Conservation (phyloP, 1,140 invertebrate genomes). For the Formica exsecta region DNA sequence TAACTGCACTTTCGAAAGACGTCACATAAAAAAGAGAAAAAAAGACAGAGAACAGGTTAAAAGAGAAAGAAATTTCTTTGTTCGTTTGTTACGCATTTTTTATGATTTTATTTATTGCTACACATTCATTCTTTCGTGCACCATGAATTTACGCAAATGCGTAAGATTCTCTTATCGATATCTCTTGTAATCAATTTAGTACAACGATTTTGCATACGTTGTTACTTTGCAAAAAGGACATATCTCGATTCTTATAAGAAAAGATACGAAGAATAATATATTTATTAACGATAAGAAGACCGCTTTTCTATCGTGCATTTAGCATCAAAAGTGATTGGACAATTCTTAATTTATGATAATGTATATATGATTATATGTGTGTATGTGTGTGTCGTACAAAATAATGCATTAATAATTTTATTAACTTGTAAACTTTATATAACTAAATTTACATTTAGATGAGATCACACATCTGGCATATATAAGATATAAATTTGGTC, state of each 20-base stretch:
- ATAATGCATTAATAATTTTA: background rate
- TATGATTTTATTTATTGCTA: slow-evolving; percentile 12
- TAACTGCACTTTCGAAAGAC: background rate
- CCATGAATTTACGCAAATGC: background rate
- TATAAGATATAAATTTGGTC: background rate
- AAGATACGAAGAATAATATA: slow-evolving; percentile 8
- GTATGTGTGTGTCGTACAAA: background rate
- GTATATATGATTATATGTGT: no score
- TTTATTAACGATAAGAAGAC: background rate
- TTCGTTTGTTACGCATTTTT: background rate
- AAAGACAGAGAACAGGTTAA: background rate
- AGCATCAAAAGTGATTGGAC: background rate
- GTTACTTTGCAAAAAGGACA: background rate
- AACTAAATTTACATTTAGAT: background rate
- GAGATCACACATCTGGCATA: background rate
- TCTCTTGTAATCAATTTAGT: background rate
- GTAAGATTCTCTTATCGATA: slow-evolving; percentile 34
- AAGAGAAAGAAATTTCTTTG: background rate
- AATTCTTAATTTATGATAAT: slow-evolving; percentile 26
- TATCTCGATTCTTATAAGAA: slow-evolving; percentile 26
- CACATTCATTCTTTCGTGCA: background rate
- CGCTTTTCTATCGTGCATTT: background rate
- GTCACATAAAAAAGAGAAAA: background rate
- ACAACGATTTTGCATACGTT: background rate
- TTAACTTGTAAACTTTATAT: background rate